Base-by-base conservation (phyloP, 2,113 vertebrate species). In the Psammodynastes pulverulentus region DNA sequence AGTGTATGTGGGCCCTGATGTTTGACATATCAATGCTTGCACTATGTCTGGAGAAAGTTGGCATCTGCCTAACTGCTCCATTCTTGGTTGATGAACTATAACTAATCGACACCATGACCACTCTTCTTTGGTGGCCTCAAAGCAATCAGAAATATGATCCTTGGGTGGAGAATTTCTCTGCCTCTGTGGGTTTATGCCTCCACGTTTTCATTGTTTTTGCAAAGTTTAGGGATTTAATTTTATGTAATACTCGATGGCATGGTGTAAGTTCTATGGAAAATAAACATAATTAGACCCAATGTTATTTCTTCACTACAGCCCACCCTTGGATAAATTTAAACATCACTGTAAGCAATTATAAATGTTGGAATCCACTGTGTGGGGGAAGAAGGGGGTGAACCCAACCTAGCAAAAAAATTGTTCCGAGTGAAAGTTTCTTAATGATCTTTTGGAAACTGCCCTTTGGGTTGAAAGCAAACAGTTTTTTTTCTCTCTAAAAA, bases 301-400 rank as follows among this genome's bases (percentile, higher is more conserved):
- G 92, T 90, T 91, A 67, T 95, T 95, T 72, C 91, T 94, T 93
- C 52, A 92, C 91, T 84, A 56, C 84, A 86, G 88, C 92, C 91
- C 91, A 93, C 95, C 95, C 93, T 93, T 95, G 95, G 94, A 93
- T 96, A 95, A 95, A 94, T 94, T 96, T 94, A 93, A 93, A 90
- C 89, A 93, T 56, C 91, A 62, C 94, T 4, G 88, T 89, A 93
- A 95, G 94, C 92, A 95, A 89, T 96, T 96, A 95, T 49, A 95
- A 88, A 95, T 85, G 90, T 88, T 86, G 89, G 58, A 94, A 93
- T 90, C 92, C 72, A 86, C 86, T 29, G 89, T 94, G 85, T 94
- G 87, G 43, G 92, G 72, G 90, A 90, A 84, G 51, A 94, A 93
- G 88, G 17, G 62, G 29, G 62, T 67, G 62, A 72, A 72, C 62